Base-by-base conservation (phyloP, 2,797 vertebrate species). In the Dendrocincla tyrannina region DNA sequence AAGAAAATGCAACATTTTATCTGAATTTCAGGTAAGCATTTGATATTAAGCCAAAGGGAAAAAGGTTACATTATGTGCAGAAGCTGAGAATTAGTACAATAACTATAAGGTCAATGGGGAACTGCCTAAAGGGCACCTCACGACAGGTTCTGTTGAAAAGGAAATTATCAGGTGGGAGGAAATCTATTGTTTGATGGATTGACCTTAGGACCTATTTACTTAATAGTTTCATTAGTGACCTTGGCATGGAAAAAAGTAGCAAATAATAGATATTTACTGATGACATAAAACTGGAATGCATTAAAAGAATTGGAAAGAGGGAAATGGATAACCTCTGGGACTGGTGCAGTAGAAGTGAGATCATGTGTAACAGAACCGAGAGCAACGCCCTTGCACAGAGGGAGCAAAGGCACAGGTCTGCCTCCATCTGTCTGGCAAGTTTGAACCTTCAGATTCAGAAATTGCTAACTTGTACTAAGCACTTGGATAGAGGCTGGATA, bases 131-230 rank as follows among this genome's bases (percentile, higher is more conserved):
- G 76, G 58, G 63, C 46, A 75, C 27, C n/a, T 94, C 42, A 55
- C 55, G 81, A 79, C 85, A 91, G 69, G 42, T 88, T 94, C 50
- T 93, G 50, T 52, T 91, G 42, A 94, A 95, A 75, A 27, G 13
- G 77, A 93, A 89, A 88, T 90, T 86, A 91, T 79, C 85, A 95
- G 80, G 83, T 91, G 59, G 67, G 90, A 96, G 70, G 52, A 94
- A 95, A 69, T 75, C 76, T 81, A 81, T 81, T 94, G 80, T 88
- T 84, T 73, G 69, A 79, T 15, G 4, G 39, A 37, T 47, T 91
- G 70, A 90, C 47, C 55, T 78, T 63, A 88, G 59, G 50, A 91
- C 77, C 77, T 66, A 41, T 41, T 88, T 52, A 41, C 15, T 93
- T 76, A 33, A 73, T 76, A 78, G 42, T 75, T 94, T 91, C 63